phyloP scores from a whole-genome alignment of 1,140 invertebrate genomes.

The Drosophila varians region DNA sequence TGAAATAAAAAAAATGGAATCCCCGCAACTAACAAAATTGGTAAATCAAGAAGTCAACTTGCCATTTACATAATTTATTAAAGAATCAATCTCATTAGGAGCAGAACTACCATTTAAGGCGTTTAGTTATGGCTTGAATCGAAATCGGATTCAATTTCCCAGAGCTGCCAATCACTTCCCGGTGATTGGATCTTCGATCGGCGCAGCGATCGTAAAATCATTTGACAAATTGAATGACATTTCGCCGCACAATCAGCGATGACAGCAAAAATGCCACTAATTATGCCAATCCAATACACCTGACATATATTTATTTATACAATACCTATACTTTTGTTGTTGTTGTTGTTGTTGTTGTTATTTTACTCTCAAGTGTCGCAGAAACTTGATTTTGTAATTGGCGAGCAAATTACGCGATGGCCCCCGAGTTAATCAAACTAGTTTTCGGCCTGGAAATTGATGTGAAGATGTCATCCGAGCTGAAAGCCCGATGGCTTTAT shows the following conservation, averaged over 20 bases:
- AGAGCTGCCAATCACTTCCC: conserved; percentile 14
- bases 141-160: background rate
- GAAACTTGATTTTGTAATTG: conserved; percentile 72
- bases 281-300: conserved; percentile 44
- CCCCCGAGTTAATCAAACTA: conserved; percentile 46
- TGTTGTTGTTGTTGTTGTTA: no score
- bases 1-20: background rate
- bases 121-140: background rate
- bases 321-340: conserved; percentile 29
- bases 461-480: conserved; percentile 43
- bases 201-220: conserved; percentile 44
- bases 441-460: conserved; percentile 39
- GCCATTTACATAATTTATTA: conserved; percentile 4
- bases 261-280: conserved; percentile 50
- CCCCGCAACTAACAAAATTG: background rate
- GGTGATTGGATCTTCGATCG: background rate
- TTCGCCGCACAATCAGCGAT: conserved; percentile 35
- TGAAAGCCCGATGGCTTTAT: conserved; percentile 33
- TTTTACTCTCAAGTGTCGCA: conserved; percentile 48
- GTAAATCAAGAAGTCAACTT: background rate
- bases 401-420: conserved; percentile 46
- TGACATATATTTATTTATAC: background rate
- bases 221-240: conserved; percentile 57
- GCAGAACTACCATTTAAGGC: background rate
- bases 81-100: background rate